A percentile compares a stretch with the other conserved stretches of the same genome.
These are phyloP conservation scores for Leiothrix lutea DNA, from an alignment of 2,113 vertebrate genomes.

Conservation along the genomic window DNA sequence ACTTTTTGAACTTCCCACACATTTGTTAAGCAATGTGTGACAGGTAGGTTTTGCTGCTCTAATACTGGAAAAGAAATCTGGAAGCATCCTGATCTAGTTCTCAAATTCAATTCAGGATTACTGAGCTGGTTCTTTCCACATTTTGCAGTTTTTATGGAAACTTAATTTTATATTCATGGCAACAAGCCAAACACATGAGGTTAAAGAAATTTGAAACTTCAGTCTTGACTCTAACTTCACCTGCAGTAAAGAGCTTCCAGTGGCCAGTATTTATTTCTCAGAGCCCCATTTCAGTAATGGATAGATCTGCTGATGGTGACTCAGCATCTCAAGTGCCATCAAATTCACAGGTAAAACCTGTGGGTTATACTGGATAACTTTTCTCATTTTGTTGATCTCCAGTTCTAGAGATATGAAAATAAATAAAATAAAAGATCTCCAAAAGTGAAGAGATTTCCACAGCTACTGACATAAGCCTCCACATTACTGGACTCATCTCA, in stretches of 20 bases:
- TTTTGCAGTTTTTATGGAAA: background rate
- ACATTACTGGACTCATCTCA: background rate
- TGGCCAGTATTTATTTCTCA: background rate
- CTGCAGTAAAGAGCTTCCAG: background rate
- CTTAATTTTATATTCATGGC: background rate
- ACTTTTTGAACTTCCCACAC: background rate
- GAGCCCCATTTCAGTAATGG: background rate
- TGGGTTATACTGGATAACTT: background rate
- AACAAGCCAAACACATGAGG: background rate
- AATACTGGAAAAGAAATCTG: background rate
- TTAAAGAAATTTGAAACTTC: background rate
- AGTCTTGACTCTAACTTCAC: background rate
- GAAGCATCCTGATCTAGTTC: background rate
- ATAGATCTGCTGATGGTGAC: background rate
- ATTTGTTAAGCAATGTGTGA: background rate
- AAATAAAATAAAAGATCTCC: background rate
- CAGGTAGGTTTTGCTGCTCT: background rate
- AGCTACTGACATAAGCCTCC: background rate
- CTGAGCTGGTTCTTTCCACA: background rate
- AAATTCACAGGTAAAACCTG: background rate
- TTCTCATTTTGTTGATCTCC: background rate
- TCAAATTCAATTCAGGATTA: background rate
- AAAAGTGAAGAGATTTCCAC: background rate
- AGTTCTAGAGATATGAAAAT: background rate
- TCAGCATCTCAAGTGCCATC: background rate